phyloP scores from a whole-genome alignment of 2,888 invertebrate species.

The Agonopterix alstromeriana region DNA sequence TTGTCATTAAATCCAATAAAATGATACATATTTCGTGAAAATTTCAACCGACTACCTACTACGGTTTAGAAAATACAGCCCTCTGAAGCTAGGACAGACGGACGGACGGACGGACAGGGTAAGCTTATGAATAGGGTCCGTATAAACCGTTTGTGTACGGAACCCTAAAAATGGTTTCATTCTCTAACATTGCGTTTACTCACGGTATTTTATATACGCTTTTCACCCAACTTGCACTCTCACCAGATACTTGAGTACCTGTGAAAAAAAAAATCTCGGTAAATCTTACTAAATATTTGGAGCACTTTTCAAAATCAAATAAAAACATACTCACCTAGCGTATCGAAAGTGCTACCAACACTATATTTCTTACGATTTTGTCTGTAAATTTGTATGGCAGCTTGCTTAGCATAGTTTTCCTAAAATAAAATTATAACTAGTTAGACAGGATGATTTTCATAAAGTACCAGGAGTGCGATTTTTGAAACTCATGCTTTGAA shows the following conservation, averaged over 20 bases:
- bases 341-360: conserved; percentile 50
- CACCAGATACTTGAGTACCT: conserved; percentile 52
- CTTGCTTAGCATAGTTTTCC: conserved; percentile 62
- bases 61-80: no score
- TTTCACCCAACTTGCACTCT: conserved; percentile 58
- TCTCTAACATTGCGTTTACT: conserved; percentile 14
- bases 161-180: no score
- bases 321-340: conserved; percentile 28
- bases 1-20: no score
- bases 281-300: not conserved
- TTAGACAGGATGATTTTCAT: no score
- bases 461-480: no score
- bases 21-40: no score
- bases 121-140: no score
- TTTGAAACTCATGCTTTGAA: no score
- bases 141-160: no score
- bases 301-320: not conserved
- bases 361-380: conserved; percentile 35
- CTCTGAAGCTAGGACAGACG: no score
- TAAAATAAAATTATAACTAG: conserved; percentile 15
- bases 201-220: conserved; percentile 37
- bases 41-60: no score
- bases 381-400: conserved; percentile 42
- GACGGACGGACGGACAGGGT: no score
- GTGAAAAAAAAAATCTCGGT: not conserved